Base-by-base conservation (phyloP, 2,888 invertebrate genomes). In the Rhagonycha lutea region DNA sequence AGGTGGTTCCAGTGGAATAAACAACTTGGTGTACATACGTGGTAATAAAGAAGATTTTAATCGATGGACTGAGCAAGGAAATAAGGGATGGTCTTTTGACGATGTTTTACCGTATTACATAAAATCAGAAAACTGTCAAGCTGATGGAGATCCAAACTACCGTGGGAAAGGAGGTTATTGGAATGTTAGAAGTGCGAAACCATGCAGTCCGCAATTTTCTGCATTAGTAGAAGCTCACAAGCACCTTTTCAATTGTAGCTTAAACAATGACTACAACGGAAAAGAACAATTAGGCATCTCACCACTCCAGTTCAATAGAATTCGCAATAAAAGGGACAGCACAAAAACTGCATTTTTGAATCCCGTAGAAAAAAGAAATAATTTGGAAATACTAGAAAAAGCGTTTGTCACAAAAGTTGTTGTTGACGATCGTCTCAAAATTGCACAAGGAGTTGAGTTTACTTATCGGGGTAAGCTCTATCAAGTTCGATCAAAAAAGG, bases 21-120 rank as follows among this genome's bases (percentile, higher is more conserved):
- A 86, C 75, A 83, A 83, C 78, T 91, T 91, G 91, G 89, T 89
- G 78, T 91, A 91, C 83, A 89, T 90, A 1, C 86, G 92, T 70
- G 91, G 91, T 0, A 89, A 91, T 82, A 91, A 90, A 3, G 87
- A 89, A 14, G 94, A 95, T 83, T 95, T 92, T 86, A 92, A 95
- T 81, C 87, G 89, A 86, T 95, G 91, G 91, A 89, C 91, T 0
- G 88, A 87, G 0, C 89, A 90, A 14, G 95, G 95, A 1, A 95
- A 94, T 83, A 88, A 89, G 4, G 94, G 94, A 65, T 95, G 95
- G 95, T 90, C 87, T 12, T 90, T 88, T 82, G 77, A 85, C 0
- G 86, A 89, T 89, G 32, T 90, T 1, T 81, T 90, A 1, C 88
- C 88, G 0, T 90, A 89, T 78, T 92, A 91, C 77, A 75, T 85